These are phyloP conservation scores for Holocentrus rufus DNA, from an alignment of 2,797 vertebrate genomes.

Conservation along the genomic window DNA sequence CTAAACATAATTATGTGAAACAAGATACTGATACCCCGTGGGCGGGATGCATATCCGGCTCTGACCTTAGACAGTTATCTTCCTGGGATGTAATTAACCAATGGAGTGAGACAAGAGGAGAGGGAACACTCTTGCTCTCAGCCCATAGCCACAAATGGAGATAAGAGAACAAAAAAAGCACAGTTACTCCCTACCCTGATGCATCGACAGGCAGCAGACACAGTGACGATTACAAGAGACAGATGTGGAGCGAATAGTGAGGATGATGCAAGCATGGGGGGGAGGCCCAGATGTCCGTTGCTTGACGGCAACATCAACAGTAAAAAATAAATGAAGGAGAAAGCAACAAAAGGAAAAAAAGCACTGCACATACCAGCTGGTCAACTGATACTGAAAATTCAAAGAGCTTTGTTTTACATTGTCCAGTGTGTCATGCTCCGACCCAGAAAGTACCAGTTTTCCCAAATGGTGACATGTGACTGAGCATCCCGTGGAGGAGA, in stretches of 20 bases:
- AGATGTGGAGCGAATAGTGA: constrained; percentile 37
- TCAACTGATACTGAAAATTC: constrained; percentile 39
- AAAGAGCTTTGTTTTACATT: constrained; percentile 48
- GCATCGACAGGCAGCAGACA: constrained; percentile 80
- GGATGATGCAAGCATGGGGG: constrained; percentile 23
- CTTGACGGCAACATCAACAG: constrained; percentile 27
- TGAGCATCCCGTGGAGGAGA: constrained; percentile 44
- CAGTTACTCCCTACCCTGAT: constrained; percentile 78
- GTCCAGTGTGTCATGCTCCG: constrained; percentile 60
- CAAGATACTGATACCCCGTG: constrained; percentile 23
- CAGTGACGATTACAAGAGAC: constrained; percentile 69
- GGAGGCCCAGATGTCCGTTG: constrained; percentile 12
- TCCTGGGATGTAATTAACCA: constrained; percentile 49
- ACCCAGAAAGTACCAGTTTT: constrained; percentile 58
- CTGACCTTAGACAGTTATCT: constrained; percentile 44
- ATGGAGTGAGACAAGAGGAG: constrained; percentile 41
- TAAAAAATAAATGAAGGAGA: constrained; percentile 28
- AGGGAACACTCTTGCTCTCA: constrained; percentile 52
- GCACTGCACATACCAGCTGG: constrained; percentile 32
- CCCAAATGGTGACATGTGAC: constrained; percentile 42
- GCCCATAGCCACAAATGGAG: constrained; percentile 53
- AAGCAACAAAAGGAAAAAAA: constrained; percentile 53
- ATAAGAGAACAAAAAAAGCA: constrained; percentile 64
- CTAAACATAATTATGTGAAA: constrained; percentile 43
- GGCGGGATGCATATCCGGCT: constrained; percentile 31